Conservation (phyloP, 2,888 invertebrate genomes). For the Hypolimnas misippus region DNA sequence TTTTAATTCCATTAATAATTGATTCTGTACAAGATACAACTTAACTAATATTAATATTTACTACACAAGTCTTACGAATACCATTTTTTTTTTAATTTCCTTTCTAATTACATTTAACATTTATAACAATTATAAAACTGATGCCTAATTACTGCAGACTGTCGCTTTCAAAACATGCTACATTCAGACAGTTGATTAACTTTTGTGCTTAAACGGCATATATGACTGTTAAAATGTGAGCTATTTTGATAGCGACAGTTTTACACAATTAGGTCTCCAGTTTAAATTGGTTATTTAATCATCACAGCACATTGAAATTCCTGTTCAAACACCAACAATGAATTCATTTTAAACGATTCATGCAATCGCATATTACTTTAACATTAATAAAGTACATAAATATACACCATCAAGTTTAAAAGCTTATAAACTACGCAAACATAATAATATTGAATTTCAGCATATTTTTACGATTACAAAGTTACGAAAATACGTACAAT, state of each 20-base stretch:
- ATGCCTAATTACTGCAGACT: too few species aligned
- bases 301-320: conserved; percentile 13
- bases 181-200: too few species aligned
- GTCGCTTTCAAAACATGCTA: too few species aligned
- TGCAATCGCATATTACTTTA: background rate
- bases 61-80: background rate
- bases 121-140: background rate
- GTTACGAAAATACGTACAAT: too few species aligned
- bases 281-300: conserved; percentile 2
- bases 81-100: background rate
- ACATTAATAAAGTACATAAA: background rate
- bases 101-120: background rate
- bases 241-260: too few species aligned
- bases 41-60: background rate
- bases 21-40: background rate
- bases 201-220: too few species aligned
- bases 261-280: background rate
- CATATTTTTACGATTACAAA: background rate
- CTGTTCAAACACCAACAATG: conserved; percentile 11
- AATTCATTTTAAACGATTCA: conserved; percentile 2
- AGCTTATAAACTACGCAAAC: background rate
- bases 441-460: background rate
- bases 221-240: too few species aligned
- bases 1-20: background rate
- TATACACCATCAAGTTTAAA: background rate